These are phyloP conservation scores for Hapalemur alaotrensis DNA, from an alignment of 2,797 vertebrate genomes.

Conservation along the genomic window DNA sequence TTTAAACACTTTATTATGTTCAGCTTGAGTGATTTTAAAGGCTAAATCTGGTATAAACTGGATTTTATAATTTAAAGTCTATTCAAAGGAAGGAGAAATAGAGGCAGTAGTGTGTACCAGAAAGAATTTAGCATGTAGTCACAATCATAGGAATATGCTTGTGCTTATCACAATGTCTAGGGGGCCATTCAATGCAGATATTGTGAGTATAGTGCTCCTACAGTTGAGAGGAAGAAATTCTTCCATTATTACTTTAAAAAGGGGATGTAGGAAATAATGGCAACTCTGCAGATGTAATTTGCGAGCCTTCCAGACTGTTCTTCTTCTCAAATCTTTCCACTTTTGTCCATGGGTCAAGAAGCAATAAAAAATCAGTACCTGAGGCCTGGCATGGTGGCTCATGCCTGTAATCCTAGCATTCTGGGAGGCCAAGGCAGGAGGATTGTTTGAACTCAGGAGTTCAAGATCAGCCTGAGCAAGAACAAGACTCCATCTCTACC, in stretches of 20 bases:
- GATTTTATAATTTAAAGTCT: constrained; percentile 46
- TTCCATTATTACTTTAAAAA: background rate
- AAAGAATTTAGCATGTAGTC: background rate
- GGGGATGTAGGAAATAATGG: background rate
- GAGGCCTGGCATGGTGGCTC: background rate
- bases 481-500: background rate
- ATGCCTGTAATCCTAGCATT: background rate
- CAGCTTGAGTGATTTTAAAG: constrained; percentile 44
- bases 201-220: background rate
- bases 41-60: constrained; percentile 9
- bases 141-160: background rate
- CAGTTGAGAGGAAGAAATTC: background rate
- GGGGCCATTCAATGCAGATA: background rate
- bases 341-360: background rate
- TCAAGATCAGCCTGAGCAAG: background rate
- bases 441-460: background rate
- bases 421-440: background rate
- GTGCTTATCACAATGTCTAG: background rate
- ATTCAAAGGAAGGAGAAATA: constrained; percentile 48
- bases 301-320: background rate
- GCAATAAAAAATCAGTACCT: background rate
- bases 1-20: constrained; percentile 56
- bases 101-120: background rate
- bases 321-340: background rate
- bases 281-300: background rate